Base-by-base conservation (phyloP, 1,140 invertebrate genomes). In the Cotesia chilonis region DNA sequence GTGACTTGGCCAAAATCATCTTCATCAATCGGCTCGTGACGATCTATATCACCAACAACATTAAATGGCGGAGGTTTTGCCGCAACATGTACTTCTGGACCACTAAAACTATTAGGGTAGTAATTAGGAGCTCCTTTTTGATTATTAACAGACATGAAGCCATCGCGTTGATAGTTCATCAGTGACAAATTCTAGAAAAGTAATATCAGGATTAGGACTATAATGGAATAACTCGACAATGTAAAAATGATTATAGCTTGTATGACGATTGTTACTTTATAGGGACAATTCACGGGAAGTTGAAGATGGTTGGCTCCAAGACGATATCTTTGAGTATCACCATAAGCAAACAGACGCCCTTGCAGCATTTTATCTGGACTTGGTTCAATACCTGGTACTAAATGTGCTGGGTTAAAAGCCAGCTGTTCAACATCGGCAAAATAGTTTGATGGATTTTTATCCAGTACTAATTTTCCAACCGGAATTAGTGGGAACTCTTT, bases 291-390 rank as follows among this genome's bases (percentile, higher is more conserved):
- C n/a, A 99, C 95, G 4, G 97, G 94, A 54, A 99, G 89, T 83
- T 98, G 96, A 57, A 94, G 88, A 85, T 94, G 97, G 84, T 99
- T 99, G 0, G 94, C 89, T 52, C 98, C 98, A 54, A 99, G 89
- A 28, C 97, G 92, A 86, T 99, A 94, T 72, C 95, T 91, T 79
- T 98, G 97, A 4, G 98, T 98, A 86, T 99, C 98, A 4, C 91
- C 91, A 85, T 99, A 99, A 9, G 96, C 92, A 84, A 98, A 98
- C 5, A 99, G 87, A 76, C 98, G 92, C 51, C 95, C 97, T 86
- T 96, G 95, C 73, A 99, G 87, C 94, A 99, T 96, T 88, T 97
- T 98, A 81, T 99, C 98, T 0, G 95, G 96, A 37, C 94, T 95
- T 12, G 94, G 90, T 81, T 96, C 92, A 81, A 99, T 96, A 14